These are phyloP conservation scores for Rhagoletis pomonella DNA, from an alignment of 1,140 invertebrate genomes.

Conservation along the genomic window DNA sequence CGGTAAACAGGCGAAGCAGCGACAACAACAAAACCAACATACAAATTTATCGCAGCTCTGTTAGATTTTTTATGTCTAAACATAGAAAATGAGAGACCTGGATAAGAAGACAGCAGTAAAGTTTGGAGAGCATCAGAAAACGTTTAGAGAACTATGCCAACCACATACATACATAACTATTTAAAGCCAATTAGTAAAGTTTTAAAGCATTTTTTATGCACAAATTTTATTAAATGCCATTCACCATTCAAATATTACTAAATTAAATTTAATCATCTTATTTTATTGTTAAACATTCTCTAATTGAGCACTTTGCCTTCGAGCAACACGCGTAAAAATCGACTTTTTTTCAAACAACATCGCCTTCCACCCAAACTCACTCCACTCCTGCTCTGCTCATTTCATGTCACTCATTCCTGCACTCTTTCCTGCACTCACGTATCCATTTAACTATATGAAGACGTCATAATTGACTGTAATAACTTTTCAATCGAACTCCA, in stretches of 20 bases:
- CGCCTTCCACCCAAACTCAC: background rate
- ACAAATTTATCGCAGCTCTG: too few relatives aligned
- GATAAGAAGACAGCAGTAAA: background rate
- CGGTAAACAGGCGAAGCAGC: background rate
- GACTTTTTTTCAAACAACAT: background rate
- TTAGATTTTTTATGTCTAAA: background rate
- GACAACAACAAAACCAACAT: background rate
- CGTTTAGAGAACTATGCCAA: too few relatives aligned
- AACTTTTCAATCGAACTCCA: constrained; percentile 51
- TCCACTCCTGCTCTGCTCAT: background rate
- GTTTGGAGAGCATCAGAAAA: too few relatives aligned
- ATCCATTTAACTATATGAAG: background rate
- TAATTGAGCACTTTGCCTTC: constrained; percentile 1
- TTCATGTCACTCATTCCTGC: background rate
- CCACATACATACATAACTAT: too few relatives aligned
- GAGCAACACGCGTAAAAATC: background rate
- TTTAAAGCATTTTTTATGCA: too few relatives aligned
- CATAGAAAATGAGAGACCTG: background rate
- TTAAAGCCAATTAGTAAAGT: too few relatives aligned
- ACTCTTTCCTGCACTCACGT: background rate
- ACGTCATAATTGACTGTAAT: constrained; percentile 28
- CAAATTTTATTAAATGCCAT: too few relatives aligned
- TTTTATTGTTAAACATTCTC: background rate
- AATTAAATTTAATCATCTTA: too few relatives aligned
- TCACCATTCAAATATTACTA: too few relatives aligned